A percentile compares a stretch with the other conserved stretches of the same genome.
Evolutionary conservation across 2,113 vertebrate genomes (phyloP).

Genomic region (Rutilus rutilus): DNA sequence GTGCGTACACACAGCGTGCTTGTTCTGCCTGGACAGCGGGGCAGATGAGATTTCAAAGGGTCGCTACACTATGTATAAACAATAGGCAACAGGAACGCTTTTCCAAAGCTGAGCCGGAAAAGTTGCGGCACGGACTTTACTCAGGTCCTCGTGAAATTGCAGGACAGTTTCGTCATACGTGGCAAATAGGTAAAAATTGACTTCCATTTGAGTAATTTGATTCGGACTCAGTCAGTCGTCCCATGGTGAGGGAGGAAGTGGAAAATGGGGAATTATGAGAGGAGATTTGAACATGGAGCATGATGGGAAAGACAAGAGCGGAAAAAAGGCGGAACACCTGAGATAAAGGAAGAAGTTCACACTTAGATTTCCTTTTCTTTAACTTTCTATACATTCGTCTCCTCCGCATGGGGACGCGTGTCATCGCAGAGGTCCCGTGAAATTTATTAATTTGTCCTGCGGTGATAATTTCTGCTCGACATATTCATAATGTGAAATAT

Average conservation of each 20-base stretch:
- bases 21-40: conserved; percentile 66
- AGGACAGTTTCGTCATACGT: conserved; percentile 70
- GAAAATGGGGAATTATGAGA: conserved; percentile 68
- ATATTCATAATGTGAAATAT: conserved; percentile 80
- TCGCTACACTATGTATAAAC: conserved; percentile 59
- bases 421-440: conserved; percentile 66
- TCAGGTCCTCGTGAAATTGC: conserved; percentile 57
- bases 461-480: conserved; percentile 79
- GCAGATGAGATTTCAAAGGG: conserved; percentile 68
- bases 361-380: conserved; percentile 51
- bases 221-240: conserved; percentile 62
- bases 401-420: conserved; percentile 51
- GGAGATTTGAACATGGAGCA: conserved; percentile 53
- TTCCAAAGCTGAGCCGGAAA: conserved; percentile 61
- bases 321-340: conserved; percentile 51
- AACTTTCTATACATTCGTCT: conserved; percentile 41
- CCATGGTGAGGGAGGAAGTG: conserved; percentile 52
- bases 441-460: conserved; percentile 78
- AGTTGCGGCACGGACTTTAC: conserved; percentile 53
- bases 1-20: conserved; percentile 55
- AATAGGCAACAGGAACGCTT: conserved; percentile 66
- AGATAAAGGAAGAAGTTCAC: conserved; percentile 58
- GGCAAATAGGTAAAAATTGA: conserved; percentile 43
- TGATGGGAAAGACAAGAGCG: conserved; percentile 53
- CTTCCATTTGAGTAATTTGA: conserved; percentile 57